Percentiles rank a stretch among this genome's conserved stretches.
phyloP scores from a whole-genome alignment of 2,797 vertebrate species.

The Typhlichthys subterraneus region DNA sequence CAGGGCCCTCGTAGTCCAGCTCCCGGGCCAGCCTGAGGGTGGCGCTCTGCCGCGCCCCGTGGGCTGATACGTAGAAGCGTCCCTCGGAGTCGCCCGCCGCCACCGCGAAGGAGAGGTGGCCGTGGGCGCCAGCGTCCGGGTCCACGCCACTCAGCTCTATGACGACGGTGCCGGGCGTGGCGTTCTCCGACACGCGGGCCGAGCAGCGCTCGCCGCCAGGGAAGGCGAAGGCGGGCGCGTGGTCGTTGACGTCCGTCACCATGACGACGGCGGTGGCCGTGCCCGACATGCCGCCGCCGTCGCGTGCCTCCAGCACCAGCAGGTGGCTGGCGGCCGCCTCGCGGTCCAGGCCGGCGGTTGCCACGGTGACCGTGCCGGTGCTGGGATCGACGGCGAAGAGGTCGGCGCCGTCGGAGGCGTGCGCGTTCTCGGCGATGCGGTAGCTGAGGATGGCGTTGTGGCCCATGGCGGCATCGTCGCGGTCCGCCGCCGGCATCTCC shows the following conservation, averaged over 20 bases:
- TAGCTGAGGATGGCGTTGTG: slow-evolving; percentile 87
- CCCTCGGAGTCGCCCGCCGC: slow-evolving; percentile 82
- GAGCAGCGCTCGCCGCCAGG: slow-evolving; percentile 70
- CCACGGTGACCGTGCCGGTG: slow-evolving; percentile 83
- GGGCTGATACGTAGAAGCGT: slow-evolving; percentile 84
- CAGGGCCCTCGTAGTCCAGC: slow-evolving; percentile 85
- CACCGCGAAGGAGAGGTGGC: slow-evolving; percentile 83
- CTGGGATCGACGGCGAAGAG: slow-evolving; percentile 82
- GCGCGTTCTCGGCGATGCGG: slow-evolving; percentile 76
- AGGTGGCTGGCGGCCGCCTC: slow-evolving; percentile 77
- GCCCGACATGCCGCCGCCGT: slow-evolving; percentile 85
- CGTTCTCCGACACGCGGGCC: slow-evolving; percentile 77
- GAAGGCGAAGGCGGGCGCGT: slow-evolving; percentile 77
- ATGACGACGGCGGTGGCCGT: slow-evolving; percentile 82
- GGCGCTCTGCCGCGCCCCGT: slow-evolving; percentile 77
- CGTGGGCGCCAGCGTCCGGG: slow-evolving; percentile 77
- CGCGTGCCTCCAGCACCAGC: slow-evolving; percentile 84
- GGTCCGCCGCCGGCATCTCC: slow-evolving; percentile 81
- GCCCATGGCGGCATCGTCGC: slow-evolving; percentile 76
- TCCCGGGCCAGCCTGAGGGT: slow-evolving; percentile 80
- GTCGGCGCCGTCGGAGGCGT: slow-evolving; percentile 55
- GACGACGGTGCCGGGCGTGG: slow-evolving; percentile 70
- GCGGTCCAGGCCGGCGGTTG: slow-evolving; percentile 78
- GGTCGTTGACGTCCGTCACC: slow-evolving; percentile 85
- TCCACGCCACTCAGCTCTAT: slow-evolving; percentile 81